These are phyloP conservation scores for Opisthograptis luteolata DNA, from an alignment of 2,888 invertebrate species.

Conservation along the genomic window DNA sequence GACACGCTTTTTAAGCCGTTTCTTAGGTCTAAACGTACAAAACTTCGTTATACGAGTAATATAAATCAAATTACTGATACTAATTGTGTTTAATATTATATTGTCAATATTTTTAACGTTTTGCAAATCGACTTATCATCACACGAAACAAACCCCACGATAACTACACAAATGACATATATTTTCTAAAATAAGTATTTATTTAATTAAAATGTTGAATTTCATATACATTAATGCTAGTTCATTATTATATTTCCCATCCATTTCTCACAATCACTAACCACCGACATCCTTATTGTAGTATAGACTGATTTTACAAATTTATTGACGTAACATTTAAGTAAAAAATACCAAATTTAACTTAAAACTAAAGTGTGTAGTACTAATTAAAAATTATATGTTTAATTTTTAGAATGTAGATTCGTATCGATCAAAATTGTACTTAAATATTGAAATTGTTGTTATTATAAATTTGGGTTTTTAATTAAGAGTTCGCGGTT, in stretches of 20 bases:
- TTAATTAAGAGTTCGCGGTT: neutral
- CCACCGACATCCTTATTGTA: constrained; percentile 67
- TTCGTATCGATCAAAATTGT: constrained; percentile 29
- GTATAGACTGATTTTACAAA: constrained; percentile 71
- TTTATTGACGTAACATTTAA: constrained; percentile 66
- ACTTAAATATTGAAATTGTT: constrained; percentile 27
- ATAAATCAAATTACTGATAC: too few species aligned
- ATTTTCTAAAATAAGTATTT: too few species aligned
- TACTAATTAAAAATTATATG: neutral
- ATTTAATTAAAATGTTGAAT: too few species aligned
- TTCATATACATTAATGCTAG: neutral
- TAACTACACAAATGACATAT: too few species aligned
- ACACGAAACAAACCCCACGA: too few species aligned
- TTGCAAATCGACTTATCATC: too few species aligned
- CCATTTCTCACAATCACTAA: constrained; percentile 48
- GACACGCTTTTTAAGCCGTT: too few species aligned
- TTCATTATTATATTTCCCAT: neutral
- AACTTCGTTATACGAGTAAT: too few species aligned
- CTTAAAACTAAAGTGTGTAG: constrained; percentile 38
- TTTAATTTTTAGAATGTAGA: neutral
- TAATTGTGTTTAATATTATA: too few species aligned
- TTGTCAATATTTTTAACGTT: too few species aligned
- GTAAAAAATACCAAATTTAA: constrained; percentile 74
- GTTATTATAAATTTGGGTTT: neutral
- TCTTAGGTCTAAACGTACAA: too few species aligned